These are phyloP conservation scores for Drosophila miranda DNA, from an alignment of 1,140 invertebrate genomes.

Conservation along the genomic window DNA sequence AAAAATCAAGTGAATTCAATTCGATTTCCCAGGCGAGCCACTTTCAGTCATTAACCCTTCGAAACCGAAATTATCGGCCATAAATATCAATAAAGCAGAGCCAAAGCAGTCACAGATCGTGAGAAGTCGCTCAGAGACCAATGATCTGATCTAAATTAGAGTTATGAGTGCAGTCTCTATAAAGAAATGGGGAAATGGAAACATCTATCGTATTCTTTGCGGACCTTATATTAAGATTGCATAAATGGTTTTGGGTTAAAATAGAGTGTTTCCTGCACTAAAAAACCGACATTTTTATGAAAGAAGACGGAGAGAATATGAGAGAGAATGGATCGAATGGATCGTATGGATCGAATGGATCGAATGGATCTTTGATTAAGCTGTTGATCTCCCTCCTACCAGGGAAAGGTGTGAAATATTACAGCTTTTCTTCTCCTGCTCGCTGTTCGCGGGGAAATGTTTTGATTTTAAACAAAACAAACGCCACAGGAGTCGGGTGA, in stretches of 20 bases:
- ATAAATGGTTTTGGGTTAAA: conserved; percentile 37
- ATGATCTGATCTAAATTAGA: background rate
- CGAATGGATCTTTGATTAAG: conserved; percentile 48
- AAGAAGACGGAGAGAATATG: too few species aligned
- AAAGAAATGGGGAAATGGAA: background rate
- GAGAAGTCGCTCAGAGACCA: conserved; percentile 38
- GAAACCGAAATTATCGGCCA: conserved; percentile 56
- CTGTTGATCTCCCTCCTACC: conserved; percentile 21
- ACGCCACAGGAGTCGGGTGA: conserved; percentile 53
- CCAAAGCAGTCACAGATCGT: conserved; percentile 44
- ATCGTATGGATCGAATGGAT: background rate
- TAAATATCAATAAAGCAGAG: conserved; percentile 65
- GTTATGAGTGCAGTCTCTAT: conserved; percentile 12
- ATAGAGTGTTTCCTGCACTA: conserved; percentile 19
- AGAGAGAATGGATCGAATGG: background rate
- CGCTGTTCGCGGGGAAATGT: conserved; percentile 57
- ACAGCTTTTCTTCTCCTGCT: conserved; percentile 24
- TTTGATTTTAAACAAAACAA: conserved; percentile 77
- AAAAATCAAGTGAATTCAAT: conserved; percentile 1
- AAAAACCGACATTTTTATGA: conserved; percentile 10
- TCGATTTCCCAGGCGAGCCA: conserved; percentile 20
- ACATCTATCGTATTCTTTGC: background rate
- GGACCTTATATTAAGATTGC: conserved; percentile 31
- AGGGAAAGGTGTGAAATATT: conserved; percentile 48
- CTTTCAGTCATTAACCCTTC: conserved; percentile 59